A percentile compares a stretch with the other conserved stretches of the same genome.
Conservation (phyloP, 1,140 invertebrate species). For the Caenorhabditis inopinata region DNA sequence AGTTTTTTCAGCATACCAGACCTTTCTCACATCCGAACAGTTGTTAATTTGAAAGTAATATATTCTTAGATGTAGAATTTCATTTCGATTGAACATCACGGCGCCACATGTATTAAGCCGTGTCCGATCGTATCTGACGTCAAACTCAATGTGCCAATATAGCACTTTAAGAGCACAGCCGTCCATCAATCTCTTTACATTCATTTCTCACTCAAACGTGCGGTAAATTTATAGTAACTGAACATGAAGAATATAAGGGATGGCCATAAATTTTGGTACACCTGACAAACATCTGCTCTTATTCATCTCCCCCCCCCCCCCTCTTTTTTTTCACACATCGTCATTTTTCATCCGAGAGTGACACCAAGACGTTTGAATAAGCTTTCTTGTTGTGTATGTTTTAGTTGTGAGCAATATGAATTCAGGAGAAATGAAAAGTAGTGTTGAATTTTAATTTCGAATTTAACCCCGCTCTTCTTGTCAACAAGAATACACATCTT, state of each 20-base stretch:
- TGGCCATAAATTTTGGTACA: conserved; percentile 26
- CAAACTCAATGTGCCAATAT: conserved; percentile 19
- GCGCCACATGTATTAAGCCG: neutral
- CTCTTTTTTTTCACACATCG: neutral
- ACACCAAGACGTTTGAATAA: neutral
- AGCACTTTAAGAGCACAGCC: neutral
- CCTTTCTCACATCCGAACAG: too few relatives aligned
- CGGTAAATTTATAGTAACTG: conserved; percentile 16
- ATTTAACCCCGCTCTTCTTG: neutral
- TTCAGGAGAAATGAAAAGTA: neutral
- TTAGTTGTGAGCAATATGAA: neutral
- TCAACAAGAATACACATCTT: neutral
- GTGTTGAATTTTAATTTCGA: neutral
- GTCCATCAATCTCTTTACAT: neutral
- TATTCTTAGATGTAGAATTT: too few relatives aligned
- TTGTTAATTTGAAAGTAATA: too few relatives aligned
- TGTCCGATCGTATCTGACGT: neutral
- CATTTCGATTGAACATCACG: neutral
- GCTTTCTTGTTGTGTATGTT: neutral
- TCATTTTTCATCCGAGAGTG: conserved; percentile 26
- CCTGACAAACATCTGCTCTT: conserved; percentile 25
- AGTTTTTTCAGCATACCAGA: too few relatives aligned
- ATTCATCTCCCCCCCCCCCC: neutral
- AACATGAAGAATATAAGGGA: neutral
- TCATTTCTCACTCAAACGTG: neutral